Evolutionary conservation across 2,888 invertebrate genomes (phyloP).

Genomic region (Stratiomys singularior): DNA sequence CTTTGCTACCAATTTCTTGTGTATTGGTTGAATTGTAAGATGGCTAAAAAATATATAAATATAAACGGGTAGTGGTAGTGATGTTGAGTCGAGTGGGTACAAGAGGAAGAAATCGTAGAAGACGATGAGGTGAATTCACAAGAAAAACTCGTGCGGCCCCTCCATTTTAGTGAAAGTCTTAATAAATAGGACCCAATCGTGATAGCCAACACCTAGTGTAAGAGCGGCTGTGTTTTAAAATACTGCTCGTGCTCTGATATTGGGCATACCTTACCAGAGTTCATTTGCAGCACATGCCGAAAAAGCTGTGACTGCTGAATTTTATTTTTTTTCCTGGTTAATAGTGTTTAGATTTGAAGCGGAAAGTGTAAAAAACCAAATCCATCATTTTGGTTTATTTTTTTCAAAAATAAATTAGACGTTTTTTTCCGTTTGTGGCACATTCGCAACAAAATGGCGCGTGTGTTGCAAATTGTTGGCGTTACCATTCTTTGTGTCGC

Average conservation of each 20-base stretch:
- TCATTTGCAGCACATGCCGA: conserved; percentile 24
- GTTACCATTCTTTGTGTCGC: conserved; percentile 61
- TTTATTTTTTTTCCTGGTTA: conserved; percentile 43
- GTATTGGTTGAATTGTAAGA: not conserved
- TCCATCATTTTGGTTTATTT: not conserved
- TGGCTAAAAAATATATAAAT: not conserved
- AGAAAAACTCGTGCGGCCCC: conserved; percentile 55
- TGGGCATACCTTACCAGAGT: conserved; percentile 26
- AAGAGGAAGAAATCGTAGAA: not conserved
- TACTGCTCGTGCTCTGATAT: conserved; percentile 60
- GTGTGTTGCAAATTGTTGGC: conserved; percentile 62
- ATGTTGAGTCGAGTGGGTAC: not conserved
- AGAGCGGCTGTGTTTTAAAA: conserved; percentile 65
- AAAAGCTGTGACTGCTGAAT: conserved; percentile 35
- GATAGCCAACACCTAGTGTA: conserved; percentile 66
- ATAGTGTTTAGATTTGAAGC: conserved; percentile 1
- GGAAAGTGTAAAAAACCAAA: conserved; percentile 6
- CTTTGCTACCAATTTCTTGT: not conserved
- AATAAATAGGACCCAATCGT: conserved; percentile 66
- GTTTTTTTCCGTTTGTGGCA: conserved; percentile 55
- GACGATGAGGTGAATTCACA: conserved; percentile 1
- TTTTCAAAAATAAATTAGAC: conserved; percentile 32
- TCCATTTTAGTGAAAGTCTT: conserved; percentile 61
- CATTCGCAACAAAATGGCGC: conserved; percentile 60
- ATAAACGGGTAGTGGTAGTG: not conserved